Conservation (phyloP, 2,113 vertebrate genomes). For the Propithecus coquereli region DNA sequence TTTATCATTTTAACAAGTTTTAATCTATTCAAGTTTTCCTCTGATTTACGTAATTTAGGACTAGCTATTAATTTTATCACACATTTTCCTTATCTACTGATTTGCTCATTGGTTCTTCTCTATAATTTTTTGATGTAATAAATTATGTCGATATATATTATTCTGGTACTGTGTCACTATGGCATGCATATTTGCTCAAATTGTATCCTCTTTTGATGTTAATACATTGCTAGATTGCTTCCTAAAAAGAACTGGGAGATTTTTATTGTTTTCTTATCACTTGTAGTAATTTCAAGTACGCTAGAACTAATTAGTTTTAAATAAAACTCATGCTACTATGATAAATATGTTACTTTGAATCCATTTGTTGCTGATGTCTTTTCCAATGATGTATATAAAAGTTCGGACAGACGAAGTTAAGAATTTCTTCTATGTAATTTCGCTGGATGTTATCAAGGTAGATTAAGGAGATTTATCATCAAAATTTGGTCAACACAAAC, state of each 20-base stretch:
- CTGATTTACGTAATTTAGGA: neutral
- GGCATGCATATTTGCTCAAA: neutral
- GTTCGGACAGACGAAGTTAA: constrained; percentile 95
- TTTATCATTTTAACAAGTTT: neutral
- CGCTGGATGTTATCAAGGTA: constrained; percentile 93
- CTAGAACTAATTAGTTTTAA: neutral
- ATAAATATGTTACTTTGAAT: neutral
- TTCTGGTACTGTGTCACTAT: neutral
- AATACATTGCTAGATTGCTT: neutral
- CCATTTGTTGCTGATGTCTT: neutral
- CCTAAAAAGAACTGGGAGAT: neutral
- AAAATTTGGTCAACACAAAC: constrained; percentile 86
- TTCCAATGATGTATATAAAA: constrained; percentile 77
- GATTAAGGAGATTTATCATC: constrained; percentile 91
- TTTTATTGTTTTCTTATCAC: neutral
- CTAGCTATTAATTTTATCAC: neutral
- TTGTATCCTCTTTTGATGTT: neutral
- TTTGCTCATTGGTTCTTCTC: neutral
- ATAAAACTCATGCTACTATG: neutral
- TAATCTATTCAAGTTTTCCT: neutral
- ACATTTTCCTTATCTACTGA: neutral
- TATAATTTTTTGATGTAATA: neutral
- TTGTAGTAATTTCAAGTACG: neutral
- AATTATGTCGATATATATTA: neutral
- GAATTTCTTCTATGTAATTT: constrained; percentile 95